Percentiles rank a stretch among this genome's conserved stretches.
phyloP scores from a whole-genome alignment of 2,888 invertebrate species.

The Callyntrura sp. region DNA sequence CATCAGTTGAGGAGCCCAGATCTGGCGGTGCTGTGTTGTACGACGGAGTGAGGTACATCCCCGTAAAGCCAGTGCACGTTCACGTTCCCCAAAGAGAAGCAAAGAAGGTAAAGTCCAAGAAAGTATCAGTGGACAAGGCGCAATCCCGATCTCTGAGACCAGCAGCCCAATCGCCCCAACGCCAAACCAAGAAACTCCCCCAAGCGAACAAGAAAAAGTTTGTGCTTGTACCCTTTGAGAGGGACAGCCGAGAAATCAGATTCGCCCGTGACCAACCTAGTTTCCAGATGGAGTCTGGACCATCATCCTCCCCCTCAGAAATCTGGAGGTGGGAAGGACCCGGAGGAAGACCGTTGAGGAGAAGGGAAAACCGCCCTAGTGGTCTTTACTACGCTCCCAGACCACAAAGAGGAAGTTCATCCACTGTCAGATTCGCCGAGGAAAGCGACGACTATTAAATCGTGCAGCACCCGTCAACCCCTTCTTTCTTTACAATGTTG shows the following conservation, averaged over 20 bases:
- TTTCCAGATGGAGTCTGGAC: constrained; percentile 45
- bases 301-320: constrained; percentile 51
- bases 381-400: constrained; percentile 50
- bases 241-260: constrained; percentile 54
- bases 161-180: background rate
- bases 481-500: background rate
- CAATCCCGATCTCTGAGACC: background rate
- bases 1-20: constrained; percentile 41
- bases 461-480: background rate
- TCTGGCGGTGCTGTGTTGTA: constrained; percentile 67
- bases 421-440: constrained; percentile 60
- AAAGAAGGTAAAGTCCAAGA: constrained; percentile 41
- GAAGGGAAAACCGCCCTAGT: constrained; percentile 59
- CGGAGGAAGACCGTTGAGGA: constrained; percentile 56
- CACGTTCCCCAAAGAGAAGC: constrained; percentile 50
- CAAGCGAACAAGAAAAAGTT: constrained; percentile 18
- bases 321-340: constrained; percentile 69
- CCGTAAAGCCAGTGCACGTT: constrained; percentile 59
- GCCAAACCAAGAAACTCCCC: constrained; percentile 34
- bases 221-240: constrained; percentile 50
- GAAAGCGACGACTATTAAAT: constrained; percentile 52
- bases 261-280: constrained; percentile 57
- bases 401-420: constrained; percentile 58
- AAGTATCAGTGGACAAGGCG: background rate
- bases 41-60: constrained; percentile 66